Evolutionary conservation across 2,113 vertebrate genomes (phyloP).

Genomic region (Motacilla alba): DNA sequence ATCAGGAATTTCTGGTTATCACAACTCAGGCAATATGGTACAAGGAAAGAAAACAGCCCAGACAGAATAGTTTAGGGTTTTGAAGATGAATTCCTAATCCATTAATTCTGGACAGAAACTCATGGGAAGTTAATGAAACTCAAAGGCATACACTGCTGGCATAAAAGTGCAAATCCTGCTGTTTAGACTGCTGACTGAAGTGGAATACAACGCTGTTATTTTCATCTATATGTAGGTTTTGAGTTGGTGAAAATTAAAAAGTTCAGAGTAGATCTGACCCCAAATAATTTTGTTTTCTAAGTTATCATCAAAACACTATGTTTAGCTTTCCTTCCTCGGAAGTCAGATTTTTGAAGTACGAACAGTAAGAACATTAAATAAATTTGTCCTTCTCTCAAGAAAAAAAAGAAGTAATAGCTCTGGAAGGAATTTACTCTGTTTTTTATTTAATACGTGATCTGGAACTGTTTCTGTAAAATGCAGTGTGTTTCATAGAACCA

Average conservation of each 20-base stretch:
- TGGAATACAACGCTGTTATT: neutral
- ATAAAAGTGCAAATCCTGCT: neutral
- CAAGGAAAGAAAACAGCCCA: neutral
- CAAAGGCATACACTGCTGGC: neutral
- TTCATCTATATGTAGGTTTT: neutral
- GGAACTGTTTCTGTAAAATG: neutral
- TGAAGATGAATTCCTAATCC: neutral
- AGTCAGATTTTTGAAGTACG: neutral
- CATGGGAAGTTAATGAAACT: neutral
- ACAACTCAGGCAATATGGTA: neutral
- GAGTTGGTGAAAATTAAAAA: neutral
- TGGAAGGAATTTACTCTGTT: neutral
- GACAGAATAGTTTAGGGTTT: neutral
- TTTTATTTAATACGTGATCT: neutral
- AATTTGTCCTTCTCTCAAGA: neutral
- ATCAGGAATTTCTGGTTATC: neutral
- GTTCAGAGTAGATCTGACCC: neutral
- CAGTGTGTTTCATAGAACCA: neutral
- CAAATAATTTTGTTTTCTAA: neutral
- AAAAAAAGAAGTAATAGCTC: neutral
- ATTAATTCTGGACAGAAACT: neutral
- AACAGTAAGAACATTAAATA: neutral
- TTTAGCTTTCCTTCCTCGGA: neutral
- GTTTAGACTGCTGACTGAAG: neutral
- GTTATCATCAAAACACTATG: neutral